Evolutionary conservation across 2,797 vertebrate genomes (phyloP), one percentile per base, ranked within the genome.

Genomic region (Molossus alvarezi): DNA sequence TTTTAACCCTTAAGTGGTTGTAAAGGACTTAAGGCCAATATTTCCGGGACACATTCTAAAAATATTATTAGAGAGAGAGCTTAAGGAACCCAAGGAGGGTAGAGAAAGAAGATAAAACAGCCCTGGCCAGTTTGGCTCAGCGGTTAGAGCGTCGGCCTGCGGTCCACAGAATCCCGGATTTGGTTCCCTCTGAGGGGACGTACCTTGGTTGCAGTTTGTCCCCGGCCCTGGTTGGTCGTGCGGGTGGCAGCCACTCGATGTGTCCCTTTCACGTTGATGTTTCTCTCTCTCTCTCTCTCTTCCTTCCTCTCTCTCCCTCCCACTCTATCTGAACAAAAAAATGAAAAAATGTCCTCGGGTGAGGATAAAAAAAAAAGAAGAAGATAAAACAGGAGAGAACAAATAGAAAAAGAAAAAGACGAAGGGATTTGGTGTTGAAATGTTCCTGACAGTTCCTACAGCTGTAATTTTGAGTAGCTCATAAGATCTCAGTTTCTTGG

Each of bases 401-500:
- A 65, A 23, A 27, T 29, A 29, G 27, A 57, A 77, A 53, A 72
- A 72, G 84, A 25, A 67, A 60, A 87, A 4, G 33, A 55, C 8
- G 0, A 20, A 37, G 48, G 64, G 57, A 55, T 51, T 48, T 27
- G 10, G 11, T 17, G 21, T 45, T 21, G 51, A 77, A 87, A 62
- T 69, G 23, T 80, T 89, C 72, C 55, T 90, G 64, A 64, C 2
- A 17, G 23, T 9, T 75, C 18, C 64, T 75, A 12, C 8, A 15
- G 84, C 75, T 67, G 45, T 84, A 18, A 86, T 48, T 91, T 57
- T 29, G 27, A 83, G 60, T n/a, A 45, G 77, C 57, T 96, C 18
- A 0, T 11, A 95, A 21, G 27, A 92, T 90, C 77, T 92, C 21
- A 33, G 64, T 84, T 82, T 95, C 88, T 45, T 27, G 57, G 90